These are phyloP conservation scores for Pantherophis vulpinus DNA, from an alignment of 2,797 vertebrate genomes.

Conservation along the genomic window DNA sequence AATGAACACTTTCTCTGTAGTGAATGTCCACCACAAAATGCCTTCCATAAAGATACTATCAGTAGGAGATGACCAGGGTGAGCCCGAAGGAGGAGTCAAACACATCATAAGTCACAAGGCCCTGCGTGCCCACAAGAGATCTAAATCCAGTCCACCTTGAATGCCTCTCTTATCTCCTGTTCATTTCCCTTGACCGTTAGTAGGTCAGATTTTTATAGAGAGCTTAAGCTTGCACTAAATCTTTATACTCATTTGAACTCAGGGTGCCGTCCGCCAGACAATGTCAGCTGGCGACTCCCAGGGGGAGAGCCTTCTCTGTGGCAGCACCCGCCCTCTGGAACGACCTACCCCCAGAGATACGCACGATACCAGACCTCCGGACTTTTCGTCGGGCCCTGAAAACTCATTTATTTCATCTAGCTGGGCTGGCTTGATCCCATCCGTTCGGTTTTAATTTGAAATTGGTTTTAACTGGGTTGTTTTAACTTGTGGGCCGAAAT, in stretches of 20 bases:
- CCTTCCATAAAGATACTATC: neutral
- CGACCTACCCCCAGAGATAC: too few species aligned
- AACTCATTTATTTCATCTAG: too few species aligned
- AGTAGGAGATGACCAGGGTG: neutral
- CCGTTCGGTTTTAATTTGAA: too few species aligned
- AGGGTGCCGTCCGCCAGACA: too few species aligned
- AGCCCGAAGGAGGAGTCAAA: neutral
- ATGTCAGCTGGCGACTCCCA: too few species aligned
- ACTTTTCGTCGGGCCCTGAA: too few species aligned
- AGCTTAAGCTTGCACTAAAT: neutral
- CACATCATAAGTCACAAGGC: neutral
- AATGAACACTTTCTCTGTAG: neutral
- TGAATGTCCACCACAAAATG: neutral
- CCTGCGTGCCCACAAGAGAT: neutral
- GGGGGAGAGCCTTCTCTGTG: too few species aligned
- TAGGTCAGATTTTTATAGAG: neutral
- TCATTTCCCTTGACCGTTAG: neutral
- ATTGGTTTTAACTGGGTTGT: too few species aligned
- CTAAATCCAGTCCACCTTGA: neutral
- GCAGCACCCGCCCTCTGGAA: too few species aligned
- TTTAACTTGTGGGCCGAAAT: too few species aligned
- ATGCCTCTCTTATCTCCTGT: neutral
- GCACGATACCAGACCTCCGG: too few species aligned
- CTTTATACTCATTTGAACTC: neutral
- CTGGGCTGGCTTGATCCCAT: too few species aligned